A percentile compares a stretch with the other conserved stretches of the same genome.
Evolutionary conservation across 2,113 vertebrate species (phyloP).

Genomic region (Desmodus rotundus): DNA sequence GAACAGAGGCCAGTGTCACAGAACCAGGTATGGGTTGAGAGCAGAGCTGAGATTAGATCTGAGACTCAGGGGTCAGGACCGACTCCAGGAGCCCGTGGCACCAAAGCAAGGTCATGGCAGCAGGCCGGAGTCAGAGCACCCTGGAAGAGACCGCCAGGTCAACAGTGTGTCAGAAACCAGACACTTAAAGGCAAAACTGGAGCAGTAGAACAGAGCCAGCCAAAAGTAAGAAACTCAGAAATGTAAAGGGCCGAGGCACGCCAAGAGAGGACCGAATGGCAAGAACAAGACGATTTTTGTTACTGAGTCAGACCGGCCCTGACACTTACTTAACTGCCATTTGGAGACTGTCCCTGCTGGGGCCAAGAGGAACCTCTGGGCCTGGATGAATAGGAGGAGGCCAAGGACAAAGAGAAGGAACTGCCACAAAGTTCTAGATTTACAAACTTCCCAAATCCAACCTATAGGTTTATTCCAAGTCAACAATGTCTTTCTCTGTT

Average conservation of each 20-base stretch:
- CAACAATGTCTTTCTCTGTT: conserved; percentile 22
- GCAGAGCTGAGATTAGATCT: background rate
- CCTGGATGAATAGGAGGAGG: background rate
- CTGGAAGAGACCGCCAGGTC: background rate
- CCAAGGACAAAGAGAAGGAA: background rate
- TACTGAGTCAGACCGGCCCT: background rate
- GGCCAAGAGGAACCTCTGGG: background rate
- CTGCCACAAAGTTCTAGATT: background rate
- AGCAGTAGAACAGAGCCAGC: background rate
- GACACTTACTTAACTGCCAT: background rate
- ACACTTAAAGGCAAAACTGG: background rate
- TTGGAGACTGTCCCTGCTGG: background rate
- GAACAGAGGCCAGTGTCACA: background rate
- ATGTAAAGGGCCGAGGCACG: background rate
- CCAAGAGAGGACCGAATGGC: background rate
- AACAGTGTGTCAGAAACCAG: background rate
- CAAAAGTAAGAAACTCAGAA: background rate
- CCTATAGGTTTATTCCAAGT: background rate
- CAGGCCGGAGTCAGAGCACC: background rate
- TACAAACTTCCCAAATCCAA: background rate
- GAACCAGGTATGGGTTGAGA: background rate
- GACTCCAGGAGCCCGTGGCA: background rate
- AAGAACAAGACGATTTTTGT: background rate
- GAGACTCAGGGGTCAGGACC: background rate
- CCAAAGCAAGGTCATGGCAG: background rate